phyloP scores from a whole-genome alignment of 2,797 vertebrate species.

The Phylloscopus collybita region DNA sequence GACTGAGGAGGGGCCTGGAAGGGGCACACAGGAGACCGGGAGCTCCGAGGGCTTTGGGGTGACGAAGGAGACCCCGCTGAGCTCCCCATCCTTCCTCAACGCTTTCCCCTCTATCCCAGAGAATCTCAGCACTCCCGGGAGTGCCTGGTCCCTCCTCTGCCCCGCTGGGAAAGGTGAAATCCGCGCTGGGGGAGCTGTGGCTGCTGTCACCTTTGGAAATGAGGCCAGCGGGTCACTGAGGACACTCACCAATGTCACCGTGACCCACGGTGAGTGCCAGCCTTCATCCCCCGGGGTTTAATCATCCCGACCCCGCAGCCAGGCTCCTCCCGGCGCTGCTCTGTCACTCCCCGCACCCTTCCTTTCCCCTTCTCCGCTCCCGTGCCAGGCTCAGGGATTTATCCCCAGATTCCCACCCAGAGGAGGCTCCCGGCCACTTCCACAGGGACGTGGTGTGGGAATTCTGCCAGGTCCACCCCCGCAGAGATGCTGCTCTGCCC shows the following conservation, averaged over 20 bases:
- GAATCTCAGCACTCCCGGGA: rapidly evolving
- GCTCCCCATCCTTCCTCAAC: background rate
- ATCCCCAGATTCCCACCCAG: rapidly evolving
- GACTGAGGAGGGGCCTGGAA: rapidly evolving
- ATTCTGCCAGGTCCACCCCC: background rate
- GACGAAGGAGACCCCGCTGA: background rate
- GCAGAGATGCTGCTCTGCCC: background rate
- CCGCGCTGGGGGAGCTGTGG: rapidly evolving
- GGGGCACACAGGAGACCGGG: background rate
- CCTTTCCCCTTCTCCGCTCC: background rate
- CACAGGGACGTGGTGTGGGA: rapidly evolving
- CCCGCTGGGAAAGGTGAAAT: background rate
- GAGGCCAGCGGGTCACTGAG: background rate
- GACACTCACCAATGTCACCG: rapidly evolving
- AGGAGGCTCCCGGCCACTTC: rapidly evolving
- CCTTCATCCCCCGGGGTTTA: no score
- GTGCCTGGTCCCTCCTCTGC: background rate
- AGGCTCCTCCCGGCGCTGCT: background rate
- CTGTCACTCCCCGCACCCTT: rapidly evolving
- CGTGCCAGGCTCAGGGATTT: rapidly evolving
- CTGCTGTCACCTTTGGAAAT: background rate
- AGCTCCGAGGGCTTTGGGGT: background rate
- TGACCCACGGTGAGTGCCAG: rapidly evolving
- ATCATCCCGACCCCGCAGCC: rapidly evolving
- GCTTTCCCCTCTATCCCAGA: background rate